Percentiles rank a stretch among this genome's conserved stretches.
These are phyloP conservation scores for Passer montanus DNA, from an alignment of 2,113 vertebrate genomes.

Conservation along the genomic window DNA sequence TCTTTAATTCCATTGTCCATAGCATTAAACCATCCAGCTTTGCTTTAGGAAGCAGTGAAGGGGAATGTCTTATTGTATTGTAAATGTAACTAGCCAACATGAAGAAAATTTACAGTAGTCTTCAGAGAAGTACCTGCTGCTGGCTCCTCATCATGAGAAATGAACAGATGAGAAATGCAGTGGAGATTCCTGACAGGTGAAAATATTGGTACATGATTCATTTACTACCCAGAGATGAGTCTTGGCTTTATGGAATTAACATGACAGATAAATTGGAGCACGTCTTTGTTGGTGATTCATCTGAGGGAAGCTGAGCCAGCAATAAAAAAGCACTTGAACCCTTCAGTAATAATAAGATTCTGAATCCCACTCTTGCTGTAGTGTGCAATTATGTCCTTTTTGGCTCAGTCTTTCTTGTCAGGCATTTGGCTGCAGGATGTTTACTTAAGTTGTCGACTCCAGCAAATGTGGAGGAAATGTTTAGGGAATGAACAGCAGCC, in stretches of 20 bases:
- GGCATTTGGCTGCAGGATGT: neutral
- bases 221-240: neutral
- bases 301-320: constrained; percentile 1
- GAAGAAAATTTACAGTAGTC: neutral
- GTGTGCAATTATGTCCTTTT: neutral
- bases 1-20: neutral
- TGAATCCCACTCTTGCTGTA: neutral
- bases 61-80: constrained; percentile 59
- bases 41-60: constrained; percentile 79
- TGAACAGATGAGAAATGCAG: neutral
- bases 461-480: constrained; percentile 7
- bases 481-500: constrained; percentile 30
- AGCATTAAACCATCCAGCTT: constrained; percentile 64
- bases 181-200: neutral
- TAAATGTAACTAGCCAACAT: neutral
- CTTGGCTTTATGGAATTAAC: neutral
- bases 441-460: constrained; percentile 49
- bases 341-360: neutral
- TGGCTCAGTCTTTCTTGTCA: constrained; percentile 17
- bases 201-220: neutral
- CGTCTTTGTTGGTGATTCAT: neutral
- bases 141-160: neutral
- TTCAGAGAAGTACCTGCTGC: constrained; percentile 13
- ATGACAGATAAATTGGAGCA: neutral
- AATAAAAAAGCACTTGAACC: neutral